Conservation (phyloP, 2,113 vertebrate genomes). For the Meleagris gallopavo region DNA sequence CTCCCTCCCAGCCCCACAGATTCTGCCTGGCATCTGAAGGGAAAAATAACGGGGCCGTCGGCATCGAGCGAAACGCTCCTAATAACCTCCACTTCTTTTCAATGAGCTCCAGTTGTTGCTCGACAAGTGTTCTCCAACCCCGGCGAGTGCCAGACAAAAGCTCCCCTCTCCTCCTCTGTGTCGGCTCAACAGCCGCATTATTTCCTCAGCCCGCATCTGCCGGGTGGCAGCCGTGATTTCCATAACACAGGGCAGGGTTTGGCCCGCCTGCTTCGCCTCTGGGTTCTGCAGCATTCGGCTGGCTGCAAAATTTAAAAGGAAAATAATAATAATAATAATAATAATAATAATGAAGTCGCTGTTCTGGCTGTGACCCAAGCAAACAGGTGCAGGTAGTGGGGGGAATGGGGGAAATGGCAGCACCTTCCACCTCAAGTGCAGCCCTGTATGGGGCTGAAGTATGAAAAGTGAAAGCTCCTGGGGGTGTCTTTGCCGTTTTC, state of each 20-base stretch:
- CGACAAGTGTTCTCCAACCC: conserved; percentile 74
- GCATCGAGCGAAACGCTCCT: conserved; percentile 1
- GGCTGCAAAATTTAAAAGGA: background rate
- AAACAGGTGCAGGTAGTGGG: conserved; percentile 56
- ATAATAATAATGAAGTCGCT: background rate
- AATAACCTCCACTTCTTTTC: conserved; percentile 67
- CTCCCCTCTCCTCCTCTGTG: conserved; percentile 39
- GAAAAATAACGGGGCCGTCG: background rate
- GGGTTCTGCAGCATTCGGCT: background rate
- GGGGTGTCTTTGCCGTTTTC: conserved; percentile 32
- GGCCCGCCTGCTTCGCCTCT: conserved; percentile 34
- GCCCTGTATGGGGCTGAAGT: background rate
- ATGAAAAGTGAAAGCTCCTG: conserved; percentile 29
- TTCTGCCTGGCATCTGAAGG: background rate
- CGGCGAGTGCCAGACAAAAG: conserved; percentile 71
- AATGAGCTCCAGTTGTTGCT: conserved; percentile 67
- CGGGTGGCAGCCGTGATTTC: conserved; percentile 51
- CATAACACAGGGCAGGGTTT: conserved; percentile 71
- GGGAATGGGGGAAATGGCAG: background rate
- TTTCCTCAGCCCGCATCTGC: conserved; percentile 66
- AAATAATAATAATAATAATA: background rate
- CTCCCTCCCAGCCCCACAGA: background rate
- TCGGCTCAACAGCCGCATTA: conserved; percentile 65
- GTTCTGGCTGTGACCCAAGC: conserved; percentile 46
- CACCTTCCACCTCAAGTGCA: background rate